Conservation (phyloP, 2,113 vertebrate genomes). For the Dendrocopos noguchii region DNA sequence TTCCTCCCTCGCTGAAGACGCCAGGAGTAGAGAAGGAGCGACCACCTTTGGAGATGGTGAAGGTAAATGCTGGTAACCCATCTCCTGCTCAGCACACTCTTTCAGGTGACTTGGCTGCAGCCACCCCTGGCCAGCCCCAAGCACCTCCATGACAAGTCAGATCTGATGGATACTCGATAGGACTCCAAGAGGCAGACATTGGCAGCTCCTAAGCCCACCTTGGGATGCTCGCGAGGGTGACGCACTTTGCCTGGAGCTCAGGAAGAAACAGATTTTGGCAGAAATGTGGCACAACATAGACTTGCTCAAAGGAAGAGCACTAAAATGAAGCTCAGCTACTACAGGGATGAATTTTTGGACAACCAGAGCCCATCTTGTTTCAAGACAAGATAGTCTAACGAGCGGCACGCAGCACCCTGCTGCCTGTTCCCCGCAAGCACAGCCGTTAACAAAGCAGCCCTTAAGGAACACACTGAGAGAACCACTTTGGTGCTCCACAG, state of each 20-base stretch:
- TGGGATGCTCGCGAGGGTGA: neutral
- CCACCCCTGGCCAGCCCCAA: neutral
- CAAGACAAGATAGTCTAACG: neutral
- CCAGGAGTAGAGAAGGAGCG: neutral
- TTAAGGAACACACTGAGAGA: neutral
- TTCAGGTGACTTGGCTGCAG: neutral
- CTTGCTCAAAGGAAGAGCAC: rapidly evolving
- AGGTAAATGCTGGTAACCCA: neutral
- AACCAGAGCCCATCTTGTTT: neutral
- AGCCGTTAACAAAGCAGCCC: neutral
- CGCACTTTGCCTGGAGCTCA: rapidly evolving
- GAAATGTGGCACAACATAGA: rapidly evolving
- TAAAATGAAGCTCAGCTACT: rapidly evolving
- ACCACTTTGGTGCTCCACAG: neutral
- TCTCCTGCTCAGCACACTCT: neutral
- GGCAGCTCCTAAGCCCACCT: neutral
- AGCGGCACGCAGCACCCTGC: neutral
- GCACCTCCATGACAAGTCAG: rapidly evolving
- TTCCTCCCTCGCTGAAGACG: rapidly evolving
- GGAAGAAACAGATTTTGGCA: neutral
- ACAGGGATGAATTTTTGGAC: neutral
- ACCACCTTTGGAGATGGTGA: neutral
- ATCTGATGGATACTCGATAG: neutral
- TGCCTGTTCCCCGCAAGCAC: rapidly evolving
- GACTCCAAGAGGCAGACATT: neutral